Evolutionary conservation across 2,113 vertebrate genomes (phyloP), one percentile per base, ranked within the genome.

Genomic region (Marmota flaviventris): DNA sequence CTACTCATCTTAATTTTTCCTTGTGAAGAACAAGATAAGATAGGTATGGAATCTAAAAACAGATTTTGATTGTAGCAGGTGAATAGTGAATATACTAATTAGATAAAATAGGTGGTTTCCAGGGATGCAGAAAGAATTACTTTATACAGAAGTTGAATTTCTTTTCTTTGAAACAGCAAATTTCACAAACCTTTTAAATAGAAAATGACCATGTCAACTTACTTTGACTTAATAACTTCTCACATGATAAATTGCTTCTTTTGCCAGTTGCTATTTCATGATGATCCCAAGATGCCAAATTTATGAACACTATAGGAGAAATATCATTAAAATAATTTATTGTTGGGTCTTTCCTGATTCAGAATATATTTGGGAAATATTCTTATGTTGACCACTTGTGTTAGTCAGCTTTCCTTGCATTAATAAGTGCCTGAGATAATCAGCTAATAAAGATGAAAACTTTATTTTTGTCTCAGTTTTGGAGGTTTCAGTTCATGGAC

Each of bases 251-350:
- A 90, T 37, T 92, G 42, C 3, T 84, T 85, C 18, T 83, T 93
- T 95, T 73, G 4, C 34, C 20, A 72, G 29, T 77, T 84, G 14
- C 61, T 72, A 56, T 58, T 82, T 95, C 48, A 88, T 85, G 29
- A 69, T 39, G 13, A 27, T 88, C 17, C 7, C 56, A 14, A 53
- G 48, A 85, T 11, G 32, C 10, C 87, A 87, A 94, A 76, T 53
- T 17, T 95, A 73, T 92, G 12, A 6, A 78, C 51, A 29, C 9
- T 69, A 24, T 42, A 56, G 3, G 34, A 87, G 13, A 85, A 79
- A 89, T 93, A 53, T 48, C 27, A 89, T 72, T 88, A 92, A 86
- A 72, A 90, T 84, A 67, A 86, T 79, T 82, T 95, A 81, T 89
- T 87, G 18, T 27, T 76, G 17, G 25, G 8, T 89, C 51, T 96